These are phyloP conservation scores for Thomomys bottae DNA, from an alignment of 2,113 vertebrate genomes.

Conservation along the genomic window DNA sequence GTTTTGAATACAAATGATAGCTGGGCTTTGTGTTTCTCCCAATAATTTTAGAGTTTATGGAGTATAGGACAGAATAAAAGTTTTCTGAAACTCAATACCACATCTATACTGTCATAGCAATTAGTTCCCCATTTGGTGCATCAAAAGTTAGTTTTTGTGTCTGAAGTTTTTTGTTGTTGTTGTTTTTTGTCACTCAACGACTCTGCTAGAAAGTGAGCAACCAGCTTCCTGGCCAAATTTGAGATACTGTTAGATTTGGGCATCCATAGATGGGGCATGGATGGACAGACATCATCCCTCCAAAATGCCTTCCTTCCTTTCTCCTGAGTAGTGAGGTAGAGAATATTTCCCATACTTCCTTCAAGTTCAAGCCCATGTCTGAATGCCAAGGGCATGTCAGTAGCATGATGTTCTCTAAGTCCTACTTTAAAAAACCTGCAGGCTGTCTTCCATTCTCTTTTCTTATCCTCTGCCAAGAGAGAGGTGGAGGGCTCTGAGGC, in stretches of 20 bases:
- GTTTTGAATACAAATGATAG: constrained; percentile 29
- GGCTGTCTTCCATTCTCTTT: not conserved
- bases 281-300: not conserved
- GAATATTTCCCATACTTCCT: not conserved
- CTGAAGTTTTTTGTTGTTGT: not conserved
- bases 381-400: not conserved
- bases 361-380: not conserved
- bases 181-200: not conserved
- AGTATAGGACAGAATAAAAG: constrained; percentile 3
- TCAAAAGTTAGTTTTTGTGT: not conserved
- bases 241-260: not conserved
- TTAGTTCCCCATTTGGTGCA: constrained; percentile 17
- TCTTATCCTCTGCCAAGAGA: not conserved
- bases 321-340: not conserved
- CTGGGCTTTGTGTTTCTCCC: not conserved
- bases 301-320: not conserved
- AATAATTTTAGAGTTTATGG: constrained; percentile 44
- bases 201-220: not conserved
- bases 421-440: not conserved
- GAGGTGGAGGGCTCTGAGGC: not conserved
- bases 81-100: not conserved
- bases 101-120: not conserved
- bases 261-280: not conserved
- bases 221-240: not conserved
- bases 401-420: not conserved